These are phyloP conservation scores for Trachelipus rathkii DNA, from an alignment of 1,140 invertebrate species.

Conservation along the genomic window DNA sequence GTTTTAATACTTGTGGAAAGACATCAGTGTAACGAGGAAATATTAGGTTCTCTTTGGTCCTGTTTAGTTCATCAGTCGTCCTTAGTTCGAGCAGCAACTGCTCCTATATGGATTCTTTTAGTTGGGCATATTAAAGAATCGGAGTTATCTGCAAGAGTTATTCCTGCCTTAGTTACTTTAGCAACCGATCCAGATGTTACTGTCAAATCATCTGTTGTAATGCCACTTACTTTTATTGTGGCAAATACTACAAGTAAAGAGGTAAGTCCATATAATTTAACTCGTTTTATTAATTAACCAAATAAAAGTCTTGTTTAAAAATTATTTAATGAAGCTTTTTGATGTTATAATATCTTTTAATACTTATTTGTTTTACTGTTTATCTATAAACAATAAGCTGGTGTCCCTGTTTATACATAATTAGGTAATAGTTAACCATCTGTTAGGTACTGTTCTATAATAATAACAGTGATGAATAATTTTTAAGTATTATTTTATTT, in stretches of 20 bases:
- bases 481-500: too few species aligned
- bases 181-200: slow-evolving; percentile 61
- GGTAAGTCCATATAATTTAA: slow-evolving; percentile 47
- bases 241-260: slow-evolving; percentile 57
- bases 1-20: slow-evolving; percentile 51
- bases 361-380: too few species aligned
- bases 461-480: too few species aligned
- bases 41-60: slow-evolving; percentile 32
- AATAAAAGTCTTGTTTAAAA: too few species aligned
- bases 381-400: too few species aligned
- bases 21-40: slow-evolving; percentile 48
- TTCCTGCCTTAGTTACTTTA: slow-evolving; percentile 66
- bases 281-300: too few species aligned
- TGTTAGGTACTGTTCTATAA: too few species aligned
- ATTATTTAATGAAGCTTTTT: too few species aligned
- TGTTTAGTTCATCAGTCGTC: slow-evolving; percentile 31
- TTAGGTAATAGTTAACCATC: too few species aligned
- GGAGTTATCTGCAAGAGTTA: slow-evolving; percentile 59
- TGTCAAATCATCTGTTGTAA: slow-evolving; percentile 59
- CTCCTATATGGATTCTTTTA: slow-evolving; percentile 59
- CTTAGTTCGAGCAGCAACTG: slow-evolving; percentile 49
- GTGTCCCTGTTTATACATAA: too few species aligned
- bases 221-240: slow-evolving; percentile 62
- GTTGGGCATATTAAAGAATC: slow-evolving; percentile 58
- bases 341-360: too few species aligned